Evolutionary conservation across 2,888 invertebrate genomes (phyloP).

Genomic region (Conchocele bisecta): DNA sequence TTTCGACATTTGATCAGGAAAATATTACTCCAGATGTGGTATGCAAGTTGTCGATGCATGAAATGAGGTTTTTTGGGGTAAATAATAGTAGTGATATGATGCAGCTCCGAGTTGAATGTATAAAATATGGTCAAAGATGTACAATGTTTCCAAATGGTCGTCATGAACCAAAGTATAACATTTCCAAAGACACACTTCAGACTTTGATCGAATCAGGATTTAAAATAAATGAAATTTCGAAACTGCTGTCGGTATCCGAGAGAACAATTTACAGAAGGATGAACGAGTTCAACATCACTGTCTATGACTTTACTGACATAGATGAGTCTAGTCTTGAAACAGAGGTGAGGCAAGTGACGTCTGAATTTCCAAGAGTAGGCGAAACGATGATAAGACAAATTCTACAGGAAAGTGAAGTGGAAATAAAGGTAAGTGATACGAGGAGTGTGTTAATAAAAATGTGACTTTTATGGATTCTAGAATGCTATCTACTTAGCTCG

Average conservation of each 20-base stretch:
- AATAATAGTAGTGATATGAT: neutral
- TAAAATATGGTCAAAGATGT: slow-evolving; percentile 36
- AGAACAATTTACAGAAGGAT: slow-evolving; percentile 31
- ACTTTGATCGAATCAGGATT: slow-evolving; percentile 21
- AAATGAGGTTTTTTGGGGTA: neutral
- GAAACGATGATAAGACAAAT: slow-evolving; percentile 19
- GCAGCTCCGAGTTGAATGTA: slow-evolving; percentile 31
- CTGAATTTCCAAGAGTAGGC: slow-evolving; percentile 25
- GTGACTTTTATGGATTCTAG: too few species aligned
- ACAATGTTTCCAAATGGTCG: neutral
- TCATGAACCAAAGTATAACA: slow-evolving; percentile 13
- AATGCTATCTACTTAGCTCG: too few species aligned
- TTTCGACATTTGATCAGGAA: neutral
- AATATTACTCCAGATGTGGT: slow-evolving; percentile 6
- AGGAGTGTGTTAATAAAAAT: too few species aligned
- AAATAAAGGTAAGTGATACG: too few species aligned
- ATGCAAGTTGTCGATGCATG: slow-evolving; percentile 4
- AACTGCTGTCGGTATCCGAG: slow-evolving; percentile 25
- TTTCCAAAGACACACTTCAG: slow-evolving; percentile 21
- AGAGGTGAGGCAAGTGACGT: slow-evolving; percentile 1
- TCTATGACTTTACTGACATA: slow-evolving; percentile 21
- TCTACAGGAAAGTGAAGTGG: slow-evolving; percentile 4
- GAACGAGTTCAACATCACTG: slow-evolving; percentile 10
- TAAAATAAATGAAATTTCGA: slow-evolving; percentile 29
- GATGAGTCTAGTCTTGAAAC: slow-evolving; percentile 17